phyloP scores from a whole-genome alignment of 2,113 vertebrate genomes.

The Promerops cafer region DNA sequence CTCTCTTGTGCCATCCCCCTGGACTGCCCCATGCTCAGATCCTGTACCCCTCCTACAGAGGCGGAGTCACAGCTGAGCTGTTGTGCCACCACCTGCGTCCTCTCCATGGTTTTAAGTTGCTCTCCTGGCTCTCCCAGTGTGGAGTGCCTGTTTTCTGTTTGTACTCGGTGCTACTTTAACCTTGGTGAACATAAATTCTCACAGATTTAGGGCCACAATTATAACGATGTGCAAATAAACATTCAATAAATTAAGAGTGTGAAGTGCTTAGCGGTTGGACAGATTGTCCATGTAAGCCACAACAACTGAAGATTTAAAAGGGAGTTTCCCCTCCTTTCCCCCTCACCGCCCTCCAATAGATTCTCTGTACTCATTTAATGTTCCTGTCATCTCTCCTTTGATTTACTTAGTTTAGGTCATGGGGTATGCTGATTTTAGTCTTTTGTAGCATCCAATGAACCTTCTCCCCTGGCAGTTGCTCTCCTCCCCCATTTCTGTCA shows the following conservation, averaged over 20 bases:
- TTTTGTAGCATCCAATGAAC: no score
- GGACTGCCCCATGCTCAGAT: neutral
- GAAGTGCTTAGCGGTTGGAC: neutral
- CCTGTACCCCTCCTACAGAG: neutral
- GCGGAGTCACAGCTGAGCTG: neutral
- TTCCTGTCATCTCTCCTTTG: neutral
- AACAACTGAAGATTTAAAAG: neutral
- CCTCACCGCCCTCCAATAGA: accelerated
- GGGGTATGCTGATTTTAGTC: neutral
- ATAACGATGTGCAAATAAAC: neutral
- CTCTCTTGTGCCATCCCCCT: neutral
- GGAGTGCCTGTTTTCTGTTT: neutral
- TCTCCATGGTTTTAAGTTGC: accelerated
- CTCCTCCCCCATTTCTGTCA: no score
- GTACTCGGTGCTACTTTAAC: neutral
- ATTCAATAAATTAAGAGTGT: neutral
- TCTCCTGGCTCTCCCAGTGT: neutral
- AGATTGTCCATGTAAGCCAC: accelerated
- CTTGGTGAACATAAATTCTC: neutral
- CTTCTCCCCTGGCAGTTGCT: no score
- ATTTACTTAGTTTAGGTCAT: neutral
- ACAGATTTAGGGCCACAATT: neutral
- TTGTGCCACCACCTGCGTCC: neutral
- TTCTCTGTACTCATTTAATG: neutral
- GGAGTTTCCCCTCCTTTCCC: neutral